Evolutionary conservation across 2,113 vertebrate genomes (phyloP).

Genomic region (Planiliza haematocheilus): DNA sequence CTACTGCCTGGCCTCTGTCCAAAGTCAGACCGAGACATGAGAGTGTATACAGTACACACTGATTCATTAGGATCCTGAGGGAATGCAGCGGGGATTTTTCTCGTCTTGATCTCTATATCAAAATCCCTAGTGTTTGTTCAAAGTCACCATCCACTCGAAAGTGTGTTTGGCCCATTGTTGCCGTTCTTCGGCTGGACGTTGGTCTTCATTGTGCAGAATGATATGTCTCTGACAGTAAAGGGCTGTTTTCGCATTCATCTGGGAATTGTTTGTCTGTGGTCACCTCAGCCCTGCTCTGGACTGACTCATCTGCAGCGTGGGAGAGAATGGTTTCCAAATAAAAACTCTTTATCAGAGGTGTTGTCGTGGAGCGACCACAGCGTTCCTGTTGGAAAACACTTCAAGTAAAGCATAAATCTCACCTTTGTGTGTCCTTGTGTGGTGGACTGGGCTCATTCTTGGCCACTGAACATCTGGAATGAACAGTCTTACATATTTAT

Average conservation of each 20-base stretch:
- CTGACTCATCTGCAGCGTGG: background rate
- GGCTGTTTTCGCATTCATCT: constrained; percentile 4
- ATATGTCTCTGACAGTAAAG: background rate
- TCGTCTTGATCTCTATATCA: background rate
- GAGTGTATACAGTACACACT: background rate
- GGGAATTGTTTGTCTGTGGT: background rate
- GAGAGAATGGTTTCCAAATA: background rate
- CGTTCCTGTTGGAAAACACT: background rate
- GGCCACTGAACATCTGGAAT: background rate
- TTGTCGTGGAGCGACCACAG: no score
- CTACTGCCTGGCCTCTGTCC: background rate
- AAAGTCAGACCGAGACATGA: background rate
- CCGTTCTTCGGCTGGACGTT: background rate
- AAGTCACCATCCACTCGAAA: background rate
- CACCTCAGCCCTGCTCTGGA: background rate
- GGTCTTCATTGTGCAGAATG: background rate
- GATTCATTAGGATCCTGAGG: background rate
- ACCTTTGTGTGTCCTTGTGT: no score
- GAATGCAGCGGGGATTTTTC: background rate
- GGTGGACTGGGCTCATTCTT: background rate
- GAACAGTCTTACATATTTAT: background rate
- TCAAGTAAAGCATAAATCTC: background rate
- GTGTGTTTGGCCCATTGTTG: background rate
- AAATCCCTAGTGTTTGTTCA: background rate
- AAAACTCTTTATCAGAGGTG: background rate